These are phyloP conservation scores for Helicoverpa armigera DNA, from an alignment of 1,140 invertebrate species.

Conservation along the genomic window DNA sequence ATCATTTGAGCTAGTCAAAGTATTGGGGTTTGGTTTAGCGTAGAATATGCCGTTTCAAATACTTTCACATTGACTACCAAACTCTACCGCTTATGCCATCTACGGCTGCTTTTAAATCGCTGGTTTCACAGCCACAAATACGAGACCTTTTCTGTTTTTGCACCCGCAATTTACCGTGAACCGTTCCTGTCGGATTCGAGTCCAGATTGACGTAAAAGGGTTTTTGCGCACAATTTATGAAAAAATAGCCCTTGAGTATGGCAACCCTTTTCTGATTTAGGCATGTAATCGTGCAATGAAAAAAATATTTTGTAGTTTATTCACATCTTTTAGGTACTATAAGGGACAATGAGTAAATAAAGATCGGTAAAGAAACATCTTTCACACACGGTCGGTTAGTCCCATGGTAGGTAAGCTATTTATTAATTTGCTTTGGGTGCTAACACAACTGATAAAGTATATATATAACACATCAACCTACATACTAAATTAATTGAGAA, in stretches of 20 bases:
- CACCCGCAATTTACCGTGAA: conserved; percentile 37
- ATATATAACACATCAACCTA: too few species aligned
- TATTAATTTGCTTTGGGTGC: too few species aligned
- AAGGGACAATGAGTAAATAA: too few species aligned
- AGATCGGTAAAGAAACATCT: too few species aligned
- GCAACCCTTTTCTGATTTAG: conserved; percentile 5
- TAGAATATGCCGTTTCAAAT: too few species aligned
- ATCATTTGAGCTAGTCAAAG: too few species aligned
- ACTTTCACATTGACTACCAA: neutral
- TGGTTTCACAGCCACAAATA: conserved; percentile 11
- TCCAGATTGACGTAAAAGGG: conserved; percentile 41
- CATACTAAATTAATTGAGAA: too few species aligned
- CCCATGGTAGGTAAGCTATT: too few species aligned
- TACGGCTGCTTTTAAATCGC: neutral
- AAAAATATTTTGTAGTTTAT: neutral
- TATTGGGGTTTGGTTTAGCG: too few species aligned
- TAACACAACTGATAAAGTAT: too few species aligned
- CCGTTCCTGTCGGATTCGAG: conserved; percentile 17
- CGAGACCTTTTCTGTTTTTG: conserved; percentile 41
- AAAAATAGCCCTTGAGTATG: neutral
- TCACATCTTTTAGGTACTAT: neutral
- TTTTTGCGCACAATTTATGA: conserved; percentile 8
- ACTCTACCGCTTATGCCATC: neutral
- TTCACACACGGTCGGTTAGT: too few species aligned
- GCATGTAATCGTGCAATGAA: neutral